Percentiles rank a stretch among this genome's conserved stretches.
Evolutionary conservation across 2,113 vertebrate genomes (phyloP).

Genomic region (Thamnaconus septentrionalis): DNA sequence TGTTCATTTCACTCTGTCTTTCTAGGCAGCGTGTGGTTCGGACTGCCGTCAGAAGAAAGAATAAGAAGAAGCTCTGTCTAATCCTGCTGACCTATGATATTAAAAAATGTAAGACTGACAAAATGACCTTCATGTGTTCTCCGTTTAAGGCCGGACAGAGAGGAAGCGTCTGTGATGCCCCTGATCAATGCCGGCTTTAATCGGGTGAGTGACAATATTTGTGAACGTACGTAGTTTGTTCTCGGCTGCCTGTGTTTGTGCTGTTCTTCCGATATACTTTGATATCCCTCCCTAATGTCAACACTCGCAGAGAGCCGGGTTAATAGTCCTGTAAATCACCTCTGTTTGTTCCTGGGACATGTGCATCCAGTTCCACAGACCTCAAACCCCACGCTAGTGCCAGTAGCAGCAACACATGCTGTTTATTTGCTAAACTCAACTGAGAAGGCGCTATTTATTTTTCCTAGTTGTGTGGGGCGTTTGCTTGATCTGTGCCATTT

Average conservation of each 20-base stretch:
- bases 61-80: neutral
- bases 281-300: constrained; percentile 14
- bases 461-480: neutral
- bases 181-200: constrained; percentile 95
- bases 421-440: too few relatives aligned
- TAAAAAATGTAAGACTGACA: neutral
- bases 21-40: neutral
- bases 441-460: too few relatives aligned
- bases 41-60: neutral
- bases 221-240: neutral
- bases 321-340: constrained; percentile 11
- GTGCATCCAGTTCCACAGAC: neutral
- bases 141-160: constrained; percentile 86
- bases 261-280: neutral
- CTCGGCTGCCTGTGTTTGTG: constrained; percentile 20
- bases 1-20: neutral
- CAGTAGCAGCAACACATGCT: neutral
- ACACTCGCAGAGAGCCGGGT: constrained; percentile 10
- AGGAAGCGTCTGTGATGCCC: constrained; percentile 91
- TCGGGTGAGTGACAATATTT: constrained; percentile 78
- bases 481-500: constrained; percentile 28
- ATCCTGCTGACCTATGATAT: constrained; percentile 14
- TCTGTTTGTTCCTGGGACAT: constrained; percentile 24
- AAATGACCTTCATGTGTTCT: constrained; percentile 9
- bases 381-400: neutral